These are phyloP conservation scores for Ardeotis arabs DNA, from an alignment of 2,113 vertebrate species.

Conservation along the genomic window DNA sequence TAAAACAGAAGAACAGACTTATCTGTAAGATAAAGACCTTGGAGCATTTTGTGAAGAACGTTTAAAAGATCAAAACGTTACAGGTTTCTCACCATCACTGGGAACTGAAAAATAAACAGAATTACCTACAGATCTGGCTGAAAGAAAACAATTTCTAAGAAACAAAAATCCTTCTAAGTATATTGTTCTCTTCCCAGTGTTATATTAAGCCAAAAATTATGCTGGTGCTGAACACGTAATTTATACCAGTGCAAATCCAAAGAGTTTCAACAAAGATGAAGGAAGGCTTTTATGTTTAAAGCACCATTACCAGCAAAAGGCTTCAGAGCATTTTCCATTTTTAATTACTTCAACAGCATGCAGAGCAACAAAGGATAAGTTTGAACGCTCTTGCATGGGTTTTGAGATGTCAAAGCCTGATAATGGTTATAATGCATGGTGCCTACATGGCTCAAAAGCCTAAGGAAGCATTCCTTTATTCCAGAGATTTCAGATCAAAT, in stretches of 20 bases:
- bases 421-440: neutral
- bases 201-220: neutral
- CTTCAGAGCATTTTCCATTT: neutral
- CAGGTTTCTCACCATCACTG: neutral
- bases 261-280: neutral
- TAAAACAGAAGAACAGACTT: conserved; percentile 13
- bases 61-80: conserved; percentile 17
- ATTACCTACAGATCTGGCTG: neutral
- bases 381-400: neutral
- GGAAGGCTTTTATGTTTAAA: neutral
- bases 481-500: conserved; percentile 15
- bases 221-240: neutral
- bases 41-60: neutral
- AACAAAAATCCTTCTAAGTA: neutral
- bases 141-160: neutral
- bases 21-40: conserved; percentile 24
- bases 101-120: conserved; percentile 31
- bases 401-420: neutral
- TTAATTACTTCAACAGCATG: neutral
- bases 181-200: neutral
- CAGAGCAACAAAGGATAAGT: neutral
- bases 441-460: neutral
- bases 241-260: neutral
- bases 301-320: neutral
- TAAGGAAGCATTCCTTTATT: neutral